Evolutionary conservation across 2,797 vertebrate genomes (phyloP).

Genomic region (Pangasius sanitwongsei): DNA sequence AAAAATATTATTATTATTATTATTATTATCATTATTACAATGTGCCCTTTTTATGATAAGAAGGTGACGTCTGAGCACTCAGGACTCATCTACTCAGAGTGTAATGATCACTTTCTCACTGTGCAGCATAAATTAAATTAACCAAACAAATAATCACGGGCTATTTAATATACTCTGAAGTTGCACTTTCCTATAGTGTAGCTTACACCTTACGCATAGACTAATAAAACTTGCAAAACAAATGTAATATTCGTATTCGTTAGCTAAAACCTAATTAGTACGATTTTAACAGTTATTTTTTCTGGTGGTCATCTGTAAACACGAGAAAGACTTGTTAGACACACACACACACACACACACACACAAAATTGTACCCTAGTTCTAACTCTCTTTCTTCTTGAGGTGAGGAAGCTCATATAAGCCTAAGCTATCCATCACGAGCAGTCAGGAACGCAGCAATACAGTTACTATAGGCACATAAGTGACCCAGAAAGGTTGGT

Average conservation of each 20-base stretch:
- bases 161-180: not conserved
- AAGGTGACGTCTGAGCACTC: not conserved
- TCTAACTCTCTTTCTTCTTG: not conserved
- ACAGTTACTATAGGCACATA: constrained; percentile 59
- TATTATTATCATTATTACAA: not conserved
- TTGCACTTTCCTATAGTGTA: not conserved
- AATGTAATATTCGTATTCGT: not conserved
- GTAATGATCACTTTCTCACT: not conserved
- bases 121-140: not conserved
- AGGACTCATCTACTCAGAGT: not conserved
- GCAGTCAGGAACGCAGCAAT: constrained; percentile 42
- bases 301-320: not conserved
- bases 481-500: constrained; percentile 58
- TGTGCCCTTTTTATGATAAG: not conserved
- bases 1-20: too few relatives aligned
- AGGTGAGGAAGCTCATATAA: constrained; percentile 34
- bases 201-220: too few relatives aligned
- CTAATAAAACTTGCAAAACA: not conserved
- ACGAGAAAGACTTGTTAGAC: not conserved
- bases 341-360: not conserved
- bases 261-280: not conserved
- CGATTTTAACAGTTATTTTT: not conserved
- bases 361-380: not conserved
- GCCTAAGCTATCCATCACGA: constrained; percentile 43
- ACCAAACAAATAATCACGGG: not conserved